These are phyloP conservation scores for Dermochelys coriacea DNA, from an alignment of 2,797 vertebrate species.

Conservation along the genomic window DNA sequence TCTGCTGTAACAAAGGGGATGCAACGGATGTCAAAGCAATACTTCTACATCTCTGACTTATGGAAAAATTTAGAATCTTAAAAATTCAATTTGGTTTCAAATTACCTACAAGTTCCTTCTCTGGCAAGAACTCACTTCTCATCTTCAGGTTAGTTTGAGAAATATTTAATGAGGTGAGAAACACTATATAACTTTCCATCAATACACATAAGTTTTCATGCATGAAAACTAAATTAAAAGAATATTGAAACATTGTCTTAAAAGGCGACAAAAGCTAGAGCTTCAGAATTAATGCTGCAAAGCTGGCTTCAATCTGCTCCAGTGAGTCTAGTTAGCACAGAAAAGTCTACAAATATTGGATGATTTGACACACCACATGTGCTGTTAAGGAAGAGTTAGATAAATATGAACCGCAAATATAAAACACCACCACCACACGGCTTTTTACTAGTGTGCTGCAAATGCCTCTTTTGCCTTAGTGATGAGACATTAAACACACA, in stretches of 20 bases:
- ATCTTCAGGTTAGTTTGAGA: background rate
- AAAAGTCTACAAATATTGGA: background rate
- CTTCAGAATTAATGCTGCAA: background rate
- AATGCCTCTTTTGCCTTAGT: background rate
- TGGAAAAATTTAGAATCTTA: background rate
- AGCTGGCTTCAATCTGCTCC: background rate
- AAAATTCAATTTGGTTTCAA: background rate
- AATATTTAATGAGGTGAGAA: conserved; percentile 26
- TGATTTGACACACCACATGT: fast-evolving
- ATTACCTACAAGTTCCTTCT: background rate
- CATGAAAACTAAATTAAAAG: conserved; percentile 2
- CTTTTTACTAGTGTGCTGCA: background rate
- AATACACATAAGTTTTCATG: background rate
- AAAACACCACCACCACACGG: background rate
- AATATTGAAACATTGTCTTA: background rate
- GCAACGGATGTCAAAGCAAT: background rate
- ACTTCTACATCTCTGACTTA: background rate
- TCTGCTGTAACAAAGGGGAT: background rate
- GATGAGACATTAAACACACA: background rate
- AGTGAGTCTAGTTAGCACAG: background rate
- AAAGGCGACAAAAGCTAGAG: background rate
- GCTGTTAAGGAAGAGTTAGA: background rate
- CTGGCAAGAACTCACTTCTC: background rate
- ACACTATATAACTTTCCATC: background rate
- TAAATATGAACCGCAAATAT: background rate